Evolutionary conservation across 2,888 invertebrate species (phyloP), one percentile per base, ranked within the genome.

Genomic region (Melinaea marsaeus): DNA sequence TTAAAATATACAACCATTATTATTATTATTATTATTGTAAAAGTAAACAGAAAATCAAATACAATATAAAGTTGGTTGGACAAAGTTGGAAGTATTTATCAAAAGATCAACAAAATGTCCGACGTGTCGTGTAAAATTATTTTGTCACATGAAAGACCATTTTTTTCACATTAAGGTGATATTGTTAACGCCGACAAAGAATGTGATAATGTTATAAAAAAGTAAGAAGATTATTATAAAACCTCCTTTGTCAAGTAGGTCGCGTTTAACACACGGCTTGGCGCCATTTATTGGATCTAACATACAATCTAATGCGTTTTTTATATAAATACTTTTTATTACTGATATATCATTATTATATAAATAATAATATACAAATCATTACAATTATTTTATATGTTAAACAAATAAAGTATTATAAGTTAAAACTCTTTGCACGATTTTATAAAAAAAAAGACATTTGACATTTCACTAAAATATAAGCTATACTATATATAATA

Each of bases 181-280:
- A 47, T 61, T 45, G 45, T 51, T 42, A 42, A 42, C 6, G 57
- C 74, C 75, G 74, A 74, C 78, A 78, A 77, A 77, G 56, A 51
- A 22, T 32, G 51, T 51, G 1, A 51, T 32, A 51, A 32, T 42
- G 42, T 42, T 42, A 51, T 9, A 51, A 67, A 63, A 66, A 64
- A 60, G 46, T 54, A 75, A 79, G 77, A 70, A 75, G 82, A 81
- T 81, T 51, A 51, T 51, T 51, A 32, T 74, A 78, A 81, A 81
- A 81, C 80, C 79, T 79, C 79, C 73, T 83, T 86, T 84, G 84
- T 84, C 81, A 81, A 84, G 83, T 79, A 83, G 72, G 69, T 74
- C 76, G 78, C 78, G 71, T 83, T 85, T 86, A 82, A 86, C 86
- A 85, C 84, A 71, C 74, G 79, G 79, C 65, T 82, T 80, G 85